Percentiles rank a stretch among this genome's conserved stretches.
phyloP scores from a whole-genome alignment of 2,888 invertebrate genomes.

The Drosophila fungiperda region DNA sequence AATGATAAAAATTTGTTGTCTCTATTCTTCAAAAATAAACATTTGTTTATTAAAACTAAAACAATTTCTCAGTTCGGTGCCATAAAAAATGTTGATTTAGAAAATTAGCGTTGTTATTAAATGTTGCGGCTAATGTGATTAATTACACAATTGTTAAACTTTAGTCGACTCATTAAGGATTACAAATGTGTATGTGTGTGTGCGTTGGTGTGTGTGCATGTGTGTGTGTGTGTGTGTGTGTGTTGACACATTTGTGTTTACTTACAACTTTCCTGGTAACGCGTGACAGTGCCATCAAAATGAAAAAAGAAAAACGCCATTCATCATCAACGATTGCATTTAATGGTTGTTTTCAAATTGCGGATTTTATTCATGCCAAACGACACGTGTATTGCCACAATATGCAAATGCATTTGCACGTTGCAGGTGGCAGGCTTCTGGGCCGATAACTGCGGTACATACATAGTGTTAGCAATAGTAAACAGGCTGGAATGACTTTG shows the following conservation, averaged over 20 bases:
- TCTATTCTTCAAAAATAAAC: not conserved
- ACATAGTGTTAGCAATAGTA: not conserved
- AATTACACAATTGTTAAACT: not conserved
- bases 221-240: not conserved
- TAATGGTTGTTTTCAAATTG: conserved; percentile 15
- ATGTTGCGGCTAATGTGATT: not conserved
- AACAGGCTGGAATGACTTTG: conserved; percentile 26
- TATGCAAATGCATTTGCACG: not conserved
- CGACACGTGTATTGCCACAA: conserved; percentile 13
- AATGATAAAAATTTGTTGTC: not conserved
- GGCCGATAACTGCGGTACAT: not conserved
- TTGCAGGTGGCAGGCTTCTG: not conserved
- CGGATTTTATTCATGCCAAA: conserved; percentile 16
- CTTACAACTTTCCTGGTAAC: too few species aligned
- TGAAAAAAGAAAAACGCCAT: not conserved
- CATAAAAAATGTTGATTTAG: not conserved
- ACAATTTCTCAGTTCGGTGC: not conserved
- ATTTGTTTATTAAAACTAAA: too few species aligned
- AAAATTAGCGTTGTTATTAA: not conserved
- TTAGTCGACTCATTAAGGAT: not conserved
- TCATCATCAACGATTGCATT: conserved; percentile 4
- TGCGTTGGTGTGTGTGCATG: not conserved
- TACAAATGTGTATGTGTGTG: not conserved
- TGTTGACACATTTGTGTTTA: not conserved
- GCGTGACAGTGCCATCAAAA: conserved; percentile 21